Base-by-base conservation (phyloP, 2,797 vertebrate genomes). In the Ctenopoma kingsleyae region DNA sequence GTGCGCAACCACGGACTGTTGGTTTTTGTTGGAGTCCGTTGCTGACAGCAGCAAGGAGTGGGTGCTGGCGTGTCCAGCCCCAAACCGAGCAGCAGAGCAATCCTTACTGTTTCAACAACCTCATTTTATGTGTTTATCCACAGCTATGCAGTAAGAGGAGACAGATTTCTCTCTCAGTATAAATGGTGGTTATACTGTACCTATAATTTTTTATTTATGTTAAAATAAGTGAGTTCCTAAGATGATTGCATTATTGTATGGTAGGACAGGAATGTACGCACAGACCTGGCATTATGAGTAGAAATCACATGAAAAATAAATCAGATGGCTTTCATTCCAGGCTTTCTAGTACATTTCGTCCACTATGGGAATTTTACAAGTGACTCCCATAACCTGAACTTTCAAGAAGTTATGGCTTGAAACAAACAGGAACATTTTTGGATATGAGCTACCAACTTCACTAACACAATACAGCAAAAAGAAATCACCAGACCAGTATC, bases 51-150 rank as follows among this genome's bases (percentile, higher is more conserved):
- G 61, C 5, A 7, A 19, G 38, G 38, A 22, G n/a, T 7, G 6
- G 6, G 60, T 2, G 15, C 10, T 50, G 51, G 49, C 40, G 43
- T 43, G 44, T 44, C 61, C 38, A 64, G 40, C 41, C 16, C 2
- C 43, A 38, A 53, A 53, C 52, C 0, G 41, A 71, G 71, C 61
- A 47, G 52, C 10, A 49, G 38, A 53, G 36, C 17, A 30, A 10
- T 19, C 19, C n/a, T 22, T 22, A 47, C 46, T 35, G 52, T n/a
- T 67, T 50, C 17, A 47, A 22, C 51, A 61, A 17, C 40, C 35
- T 58, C 3, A 20, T 27, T 46, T 7, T 7, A 27, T 36, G 23
- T 57, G 25, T 32, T 13, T 52, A 38, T 55, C 36, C 72, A 40
- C 27, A 64, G 63, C 49, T 25, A 20, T 43, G 56, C 30, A 38